phyloP scores from a whole-genome alignment of 1,140 invertebrate genomes.

The Probaryconus sp. region DNA sequence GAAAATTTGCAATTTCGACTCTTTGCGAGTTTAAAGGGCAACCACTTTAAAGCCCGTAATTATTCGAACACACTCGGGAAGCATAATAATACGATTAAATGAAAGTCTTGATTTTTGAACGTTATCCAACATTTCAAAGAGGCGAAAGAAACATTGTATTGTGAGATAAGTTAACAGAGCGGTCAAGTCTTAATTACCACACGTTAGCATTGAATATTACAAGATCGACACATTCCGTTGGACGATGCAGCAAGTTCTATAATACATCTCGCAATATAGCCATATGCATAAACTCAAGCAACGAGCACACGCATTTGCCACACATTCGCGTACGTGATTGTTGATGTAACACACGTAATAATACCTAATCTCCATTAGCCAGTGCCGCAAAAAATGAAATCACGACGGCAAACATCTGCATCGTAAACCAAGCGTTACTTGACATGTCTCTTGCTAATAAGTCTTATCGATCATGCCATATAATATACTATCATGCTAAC shows the following conservation, averaged over 20 bases:
- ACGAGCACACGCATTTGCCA: slow-evolving; percentile 7
- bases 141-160: slow-evolving; percentile 49
- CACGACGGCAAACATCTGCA: slow-evolving; percentile 55
- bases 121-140: slow-evolving; percentile 9
- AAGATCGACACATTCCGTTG: slow-evolving; percentile 49
- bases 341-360: slow-evolving; percentile 55
- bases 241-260: slow-evolving; percentile 34
- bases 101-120: too few relatives aligned
- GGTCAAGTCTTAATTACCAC: slow-evolving; percentile 55
- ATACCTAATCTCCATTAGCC: slow-evolving; percentile 58
- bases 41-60: too few relatives aligned
- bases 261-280: neutral
- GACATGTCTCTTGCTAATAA: slow-evolving; percentile 59
- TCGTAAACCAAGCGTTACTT: slow-evolving; percentile 58
- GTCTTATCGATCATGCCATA: slow-evolving; percentile 58
- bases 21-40: too few relatives aligned
- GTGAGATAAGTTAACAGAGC: slow-evolving; percentile 28
- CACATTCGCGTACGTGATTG: neutral
- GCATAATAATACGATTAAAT: too few relatives aligned
- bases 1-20: too few relatives aligned
- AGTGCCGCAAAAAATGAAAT: slow-evolving; percentile 47
- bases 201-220: slow-evolving; percentile 56
- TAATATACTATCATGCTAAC: slow-evolving; percentile 50
- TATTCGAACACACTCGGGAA: too few relatives aligned
- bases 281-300: neutral